phyloP scores from a whole-genome alignment of 2,888 invertebrate genomes.

The Prenolepis imparis region DNA sequence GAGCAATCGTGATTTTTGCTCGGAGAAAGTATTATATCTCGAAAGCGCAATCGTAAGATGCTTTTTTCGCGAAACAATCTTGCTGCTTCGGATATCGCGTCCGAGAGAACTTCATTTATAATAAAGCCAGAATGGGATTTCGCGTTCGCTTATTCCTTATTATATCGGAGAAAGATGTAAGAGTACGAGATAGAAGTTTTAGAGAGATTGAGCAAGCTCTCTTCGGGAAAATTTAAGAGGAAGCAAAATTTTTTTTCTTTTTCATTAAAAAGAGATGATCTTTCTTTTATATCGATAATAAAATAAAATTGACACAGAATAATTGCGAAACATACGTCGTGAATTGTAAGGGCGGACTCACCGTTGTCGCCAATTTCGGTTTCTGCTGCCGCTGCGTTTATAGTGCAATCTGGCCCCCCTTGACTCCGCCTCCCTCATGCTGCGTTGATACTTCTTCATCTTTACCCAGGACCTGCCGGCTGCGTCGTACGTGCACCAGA shows the following conservation, averaged over 20 bases:
- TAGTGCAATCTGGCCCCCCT: slow-evolving; percentile 89
- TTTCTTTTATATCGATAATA: not conserved
- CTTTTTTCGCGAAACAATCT: slow-evolving; percentile 19
- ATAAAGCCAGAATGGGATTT: slow-evolving; percentile 12
- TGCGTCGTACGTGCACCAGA: slow-evolving; percentile 95
- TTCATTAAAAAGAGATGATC: not conserved
- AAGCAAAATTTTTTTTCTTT: not conserved
- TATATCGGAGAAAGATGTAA: not conserved
- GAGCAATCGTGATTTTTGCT: not conserved
- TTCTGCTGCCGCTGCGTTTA: slow-evolving; percentile 91
- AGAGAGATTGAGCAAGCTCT: not conserved
- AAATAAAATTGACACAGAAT: not conserved
- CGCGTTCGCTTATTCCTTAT: not conserved
- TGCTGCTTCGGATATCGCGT: not conserved
- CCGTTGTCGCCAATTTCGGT: slow-evolving; percentile 95
- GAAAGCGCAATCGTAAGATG: not conserved
- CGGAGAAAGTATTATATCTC: not conserved
- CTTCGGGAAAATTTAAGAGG: not conserved
- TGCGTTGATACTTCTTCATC: slow-evolving; percentile 95
- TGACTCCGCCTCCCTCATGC: slow-evolving; percentile 92
- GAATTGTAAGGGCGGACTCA: slow-evolving; percentile 79
- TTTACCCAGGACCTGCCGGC: slow-evolving; percentile 97
- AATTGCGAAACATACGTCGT: not conserved
- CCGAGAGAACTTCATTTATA: not conserved
- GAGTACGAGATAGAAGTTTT: not conserved